A percentile compares a stretch with the other conserved stretches of the same genome.
phyloP scores from a whole-genome alignment of 1,140 invertebrate genomes.

The Drosophila mojavensis region DNA sequence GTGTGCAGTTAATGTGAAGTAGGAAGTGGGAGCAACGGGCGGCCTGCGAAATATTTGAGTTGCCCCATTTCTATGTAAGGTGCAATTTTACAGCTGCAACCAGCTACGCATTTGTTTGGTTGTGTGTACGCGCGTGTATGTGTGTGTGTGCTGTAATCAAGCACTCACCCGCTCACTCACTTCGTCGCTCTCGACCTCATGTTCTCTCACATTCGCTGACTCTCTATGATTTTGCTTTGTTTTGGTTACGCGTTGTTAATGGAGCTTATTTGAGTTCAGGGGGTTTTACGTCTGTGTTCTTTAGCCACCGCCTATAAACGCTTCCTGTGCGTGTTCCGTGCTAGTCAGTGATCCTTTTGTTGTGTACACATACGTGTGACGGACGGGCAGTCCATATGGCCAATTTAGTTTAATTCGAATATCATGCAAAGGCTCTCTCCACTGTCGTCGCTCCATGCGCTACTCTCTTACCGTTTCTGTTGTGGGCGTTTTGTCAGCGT shows the following conservation, averaged over 20 bases:
- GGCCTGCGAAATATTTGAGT: slow-evolving; percentile 26
- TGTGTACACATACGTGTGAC: slow-evolving; percentile 11
- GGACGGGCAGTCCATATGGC: slow-evolving; percentile 19
- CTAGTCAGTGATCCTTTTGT: slow-evolving; percentile 68
- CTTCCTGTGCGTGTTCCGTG: slow-evolving; percentile 69
- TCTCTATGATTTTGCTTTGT: slow-evolving; percentile 57
- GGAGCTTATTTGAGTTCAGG: slow-evolving; percentile 38
- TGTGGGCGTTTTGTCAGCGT: slow-evolving; percentile 71
- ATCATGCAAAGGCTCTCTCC: slow-evolving; percentile 16
- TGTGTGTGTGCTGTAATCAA: slow-evolving; percentile 29
- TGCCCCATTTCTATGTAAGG: slow-evolving; percentile 43
- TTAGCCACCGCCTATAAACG: slow-evolving; percentile 39
- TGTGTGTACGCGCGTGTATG: slow-evolving; percentile 15
- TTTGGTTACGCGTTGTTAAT: slow-evolving; percentile 61
- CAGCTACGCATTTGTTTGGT: slow-evolving; percentile 41
- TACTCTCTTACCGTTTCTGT: slow-evolving; percentile 26
- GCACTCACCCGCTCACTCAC: slow-evolving; percentile 16
- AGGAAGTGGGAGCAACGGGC: slow-evolving; percentile 18
- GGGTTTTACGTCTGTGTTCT: slow-evolving; percentile 2
- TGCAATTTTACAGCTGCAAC: slow-evolving; percentile 41
- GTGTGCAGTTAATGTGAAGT: slow-evolving; percentile 16
- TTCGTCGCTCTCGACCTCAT: neutral
- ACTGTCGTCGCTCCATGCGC: neutral
- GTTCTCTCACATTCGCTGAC: slow-evolving; percentile 7
- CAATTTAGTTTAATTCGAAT: slow-evolving; percentile 36